These are phyloP conservation scores for Parasteatoda tepidariorum DNA, from an alignment of 1,140 invertebrate species.

Conservation along the genomic window DNA sequence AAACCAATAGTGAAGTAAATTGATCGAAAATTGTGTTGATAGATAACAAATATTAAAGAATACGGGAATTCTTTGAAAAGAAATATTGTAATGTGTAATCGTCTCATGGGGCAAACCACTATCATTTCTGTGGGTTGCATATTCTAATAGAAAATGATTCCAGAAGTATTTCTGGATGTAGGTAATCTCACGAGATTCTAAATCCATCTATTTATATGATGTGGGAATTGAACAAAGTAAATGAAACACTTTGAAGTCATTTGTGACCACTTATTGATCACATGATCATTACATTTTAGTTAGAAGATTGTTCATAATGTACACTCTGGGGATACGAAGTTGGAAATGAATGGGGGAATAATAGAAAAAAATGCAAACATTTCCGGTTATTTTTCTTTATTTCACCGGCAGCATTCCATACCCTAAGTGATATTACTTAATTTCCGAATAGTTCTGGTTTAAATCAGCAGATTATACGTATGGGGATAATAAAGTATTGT, in stretches of 20 bases:
- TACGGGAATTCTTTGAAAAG: not conserved
- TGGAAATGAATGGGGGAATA: no score
- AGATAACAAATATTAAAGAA: not conserved
- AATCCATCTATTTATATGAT: conserved; percentile 26
- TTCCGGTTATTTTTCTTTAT: no score
- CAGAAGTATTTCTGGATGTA: conserved; percentile 13
- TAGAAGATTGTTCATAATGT: no score
- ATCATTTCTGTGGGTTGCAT: not conserved
- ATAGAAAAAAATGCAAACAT: no score
- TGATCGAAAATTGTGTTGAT: not conserved
- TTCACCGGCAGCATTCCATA: no score
- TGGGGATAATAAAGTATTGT: no score
- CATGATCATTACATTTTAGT: no score
- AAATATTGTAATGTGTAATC: not conserved
- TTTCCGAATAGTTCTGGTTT: no score
- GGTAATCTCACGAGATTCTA: not conserved
- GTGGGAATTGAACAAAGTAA: conserved; percentile 14
- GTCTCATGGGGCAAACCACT: not conserved
- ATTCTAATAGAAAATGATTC: not conserved
- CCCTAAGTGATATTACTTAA: no score
- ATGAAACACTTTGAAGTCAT: conserved; percentile 39
- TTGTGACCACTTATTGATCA: conserved; percentile 21
- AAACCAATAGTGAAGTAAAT: not conserved
- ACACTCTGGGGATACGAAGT: no score
- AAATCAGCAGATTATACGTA: no score